phyloP scores from a whole-genome alignment of 2,113 vertebrate genomes.

The Pseudopipra pipra region DNA sequence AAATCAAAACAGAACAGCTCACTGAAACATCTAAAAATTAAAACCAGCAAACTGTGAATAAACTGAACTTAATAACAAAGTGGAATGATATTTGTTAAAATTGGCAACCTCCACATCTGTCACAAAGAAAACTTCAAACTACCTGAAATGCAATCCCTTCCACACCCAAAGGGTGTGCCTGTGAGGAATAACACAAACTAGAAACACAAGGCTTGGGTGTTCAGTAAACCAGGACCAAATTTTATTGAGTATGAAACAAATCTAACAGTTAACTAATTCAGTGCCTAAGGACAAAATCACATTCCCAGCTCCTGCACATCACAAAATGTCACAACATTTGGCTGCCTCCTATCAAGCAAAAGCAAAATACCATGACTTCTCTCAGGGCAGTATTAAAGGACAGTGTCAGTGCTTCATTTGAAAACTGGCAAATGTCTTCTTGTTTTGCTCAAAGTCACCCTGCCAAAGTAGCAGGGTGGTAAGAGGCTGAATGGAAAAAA shows the following conservation, averaged over 20 bases:
- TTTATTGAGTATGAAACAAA: neutral
- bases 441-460: neutral
- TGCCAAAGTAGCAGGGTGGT: neutral
- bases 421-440: neutral
- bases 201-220: neutral
- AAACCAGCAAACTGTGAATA: neutral
- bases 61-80: neutral
- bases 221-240: neutral
- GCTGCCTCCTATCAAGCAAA: neutral
- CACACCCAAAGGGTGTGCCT: neutral
- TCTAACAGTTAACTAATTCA: neutral
- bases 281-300: constrained; percentile 7
- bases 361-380: constrained; percentile 41
- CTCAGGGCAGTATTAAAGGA: constrained; percentile 37
- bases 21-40: neutral
- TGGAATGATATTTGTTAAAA: neutral
- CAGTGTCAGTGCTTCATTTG: neutral
- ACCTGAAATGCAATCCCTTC: neutral
- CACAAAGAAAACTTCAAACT: neutral
- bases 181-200: neutral
- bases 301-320: neutral
- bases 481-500: neutral
- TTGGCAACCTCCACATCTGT: neutral
- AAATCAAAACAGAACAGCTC: neutral
- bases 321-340: constrained; percentile 37